Base-by-base conservation (phyloP, 2,888 invertebrate genomes). In the Ptychoptera contaminata region DNA sequence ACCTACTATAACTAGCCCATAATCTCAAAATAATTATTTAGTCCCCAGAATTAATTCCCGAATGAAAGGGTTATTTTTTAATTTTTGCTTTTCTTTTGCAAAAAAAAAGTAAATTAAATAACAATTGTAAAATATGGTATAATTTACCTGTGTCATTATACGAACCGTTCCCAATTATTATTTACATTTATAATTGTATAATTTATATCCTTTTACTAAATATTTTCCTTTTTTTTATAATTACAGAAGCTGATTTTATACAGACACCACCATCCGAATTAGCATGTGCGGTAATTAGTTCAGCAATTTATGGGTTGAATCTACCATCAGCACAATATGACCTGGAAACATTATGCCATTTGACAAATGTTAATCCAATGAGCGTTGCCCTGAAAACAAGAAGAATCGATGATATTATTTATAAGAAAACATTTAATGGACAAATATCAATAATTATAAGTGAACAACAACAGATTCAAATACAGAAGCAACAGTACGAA, bases 231-330 rank as follows among this genome's bases (percentile, higher is more conserved):
- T 48, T 52, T 53, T 53, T 49, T 52, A 54, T 58, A 58, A 51
- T 67, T 66, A 32, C 67, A 74, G 77, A 76, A 58, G 70, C 72
- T 46, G 68, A 68, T 44, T 67, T 75, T 51, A 70, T 74, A 52
- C 68, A 69, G 58, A 70, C 69, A 37, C 67, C 70, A 11, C 73
- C 76, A 10, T 75, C 76, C 2, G 54, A 73, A 55, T 69, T 76
- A 16, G 74, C 74, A 1, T 67, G 72, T 5, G 71, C 73, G 2
- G 71, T 73, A 52, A 64, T 76, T 36, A 67, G 69, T 39, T 70
- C 73, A 1, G 73, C 74, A 2, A 65, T 69, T 8, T 62, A 68
- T 38, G 74, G 73, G 2, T 52, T 68, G 34, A 66, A 67, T 48
- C 51, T 67, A 43, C 55, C 61, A 3, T 61, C 61, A 2, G 53